Evolutionary conservation across 2,113 vertebrate species (phyloP).

Genomic region (Cinclus cinclus): DNA sequence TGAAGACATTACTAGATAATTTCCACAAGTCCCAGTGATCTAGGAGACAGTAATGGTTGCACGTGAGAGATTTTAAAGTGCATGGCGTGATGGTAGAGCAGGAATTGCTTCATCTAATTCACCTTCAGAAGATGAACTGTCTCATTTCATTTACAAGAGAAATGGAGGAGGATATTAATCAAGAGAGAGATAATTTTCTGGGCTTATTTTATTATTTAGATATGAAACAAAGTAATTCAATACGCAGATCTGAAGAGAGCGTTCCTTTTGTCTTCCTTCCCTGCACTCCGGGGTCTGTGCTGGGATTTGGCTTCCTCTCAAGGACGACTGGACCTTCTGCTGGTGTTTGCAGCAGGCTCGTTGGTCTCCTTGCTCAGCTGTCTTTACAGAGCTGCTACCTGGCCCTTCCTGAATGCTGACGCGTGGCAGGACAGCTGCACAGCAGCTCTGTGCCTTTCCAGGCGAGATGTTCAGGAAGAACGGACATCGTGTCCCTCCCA

Average conservation of each 20-base stretch:
- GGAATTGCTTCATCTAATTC: neutral
- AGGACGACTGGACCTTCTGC: neutral
- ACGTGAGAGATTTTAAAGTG: neutral
- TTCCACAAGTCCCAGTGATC: rapidly evolving
- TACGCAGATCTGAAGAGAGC: neutral
- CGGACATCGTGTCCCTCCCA: rapidly evolving
- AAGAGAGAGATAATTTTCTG: neutral
- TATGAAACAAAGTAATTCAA: neutral
- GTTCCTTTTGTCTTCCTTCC: neutral
- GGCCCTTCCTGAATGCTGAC: rapidly evolving
- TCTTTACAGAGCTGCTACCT: neutral
- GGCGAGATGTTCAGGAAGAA: neutral
- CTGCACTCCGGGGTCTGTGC: neutral
- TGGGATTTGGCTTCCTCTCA: neutral
- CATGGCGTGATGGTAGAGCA: neutral
- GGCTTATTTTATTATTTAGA: neutral
- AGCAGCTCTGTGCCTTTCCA: neutral
- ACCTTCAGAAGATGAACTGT: neutral
- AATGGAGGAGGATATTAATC: neutral
- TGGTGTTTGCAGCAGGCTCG: neutral
- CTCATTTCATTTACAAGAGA: neutral
- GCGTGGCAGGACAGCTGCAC: neutral
- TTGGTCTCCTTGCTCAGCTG: neutral
- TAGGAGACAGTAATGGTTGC: neutral
- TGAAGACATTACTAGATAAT: rapidly evolving